These are phyloP conservation scores for Ophioderma brevispina DNA, from an alignment of 35 echinoderm and acorn worm species.

Conservation along the genomic window DNA sequence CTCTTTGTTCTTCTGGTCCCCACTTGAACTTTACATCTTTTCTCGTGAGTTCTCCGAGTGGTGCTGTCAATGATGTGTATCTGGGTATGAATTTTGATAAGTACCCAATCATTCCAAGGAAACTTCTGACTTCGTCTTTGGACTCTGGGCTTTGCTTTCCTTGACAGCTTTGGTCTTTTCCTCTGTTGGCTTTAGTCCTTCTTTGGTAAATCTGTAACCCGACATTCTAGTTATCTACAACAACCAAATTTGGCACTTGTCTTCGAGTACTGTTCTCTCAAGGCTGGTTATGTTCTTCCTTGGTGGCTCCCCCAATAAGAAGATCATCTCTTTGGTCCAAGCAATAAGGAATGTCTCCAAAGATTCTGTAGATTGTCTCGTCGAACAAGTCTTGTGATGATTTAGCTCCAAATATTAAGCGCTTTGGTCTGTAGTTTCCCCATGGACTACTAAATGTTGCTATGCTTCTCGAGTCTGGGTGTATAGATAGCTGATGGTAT, in stretches of 20 bases:
- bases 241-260: slow-evolving; percentile 54
- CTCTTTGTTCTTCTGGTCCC: too few relatives aligned
- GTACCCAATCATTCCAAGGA: slow-evolving; percentile 73
- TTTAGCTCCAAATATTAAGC: slow-evolving; percentile 34
- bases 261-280: slow-evolving; percentile 38
- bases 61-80: slow-evolving; percentile 51
- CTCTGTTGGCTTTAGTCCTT: slow-evolving; percentile 58
- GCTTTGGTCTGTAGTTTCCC: slow-evolving; percentile 24
- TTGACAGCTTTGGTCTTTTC: slow-evolving; percentile 61
- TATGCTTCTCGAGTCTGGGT: slow-evolving; percentile 45
- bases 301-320: slow-evolving; percentile 36
- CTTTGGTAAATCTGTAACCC: slow-evolving; percentile 68
- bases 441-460: slow-evolving; percentile 53
- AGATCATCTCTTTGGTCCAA: slow-evolving; percentile 57
- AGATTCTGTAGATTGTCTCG: slow-evolving; percentile 53
- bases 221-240: slow-evolving; percentile 66
- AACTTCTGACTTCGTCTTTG: slow-evolving; percentile 48
- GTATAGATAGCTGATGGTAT: slow-evolving; percentile 60
- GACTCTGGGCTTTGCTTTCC: slow-evolving; percentile 34
- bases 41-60: too few relatives aligned
- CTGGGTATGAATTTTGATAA: slow-evolving; percentile 63
- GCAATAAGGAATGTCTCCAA: slow-evolving; percentile 58
- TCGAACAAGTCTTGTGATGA: slow-evolving; percentile 64
- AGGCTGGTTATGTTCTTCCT: slow-evolving; percentile 68
- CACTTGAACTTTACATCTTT: too few relatives aligned